Conservation (phyloP, 1,140 invertebrate species). For the Stegodyphus mimosarum region DNA sequence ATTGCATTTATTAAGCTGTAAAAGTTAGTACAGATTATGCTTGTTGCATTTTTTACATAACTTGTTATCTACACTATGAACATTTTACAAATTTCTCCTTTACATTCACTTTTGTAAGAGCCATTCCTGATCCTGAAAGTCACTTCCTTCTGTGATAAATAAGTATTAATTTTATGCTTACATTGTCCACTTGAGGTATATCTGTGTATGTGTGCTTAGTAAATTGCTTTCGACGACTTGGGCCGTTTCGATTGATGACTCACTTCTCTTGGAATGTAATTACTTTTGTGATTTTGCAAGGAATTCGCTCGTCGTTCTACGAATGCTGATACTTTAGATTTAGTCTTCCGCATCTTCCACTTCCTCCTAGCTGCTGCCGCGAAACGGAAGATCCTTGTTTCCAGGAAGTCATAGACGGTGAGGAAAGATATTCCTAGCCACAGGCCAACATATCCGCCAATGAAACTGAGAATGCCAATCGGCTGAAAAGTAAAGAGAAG, state of each 20-base stretch:
- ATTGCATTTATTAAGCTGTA: too few relatives aligned
- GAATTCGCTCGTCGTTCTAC: background rate
- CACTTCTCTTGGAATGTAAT: background rate
- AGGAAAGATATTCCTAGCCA: constrained; percentile 50
- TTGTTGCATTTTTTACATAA: too few relatives aligned
- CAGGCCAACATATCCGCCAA: constrained; percentile 38
- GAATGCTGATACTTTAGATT: background rate
- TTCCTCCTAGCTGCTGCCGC: background rate
- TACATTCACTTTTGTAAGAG: too few relatives aligned
- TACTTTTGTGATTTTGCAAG: background rate
- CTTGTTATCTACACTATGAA: too few relatives aligned
- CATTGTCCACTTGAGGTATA: too few relatives aligned
- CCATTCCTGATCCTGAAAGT: too few relatives aligned
- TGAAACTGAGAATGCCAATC: constrained; percentile 45
- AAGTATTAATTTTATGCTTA: too few relatives aligned
- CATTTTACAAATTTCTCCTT: too few relatives aligned
- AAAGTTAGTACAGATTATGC: too few relatives aligned
- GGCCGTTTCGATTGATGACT: background rate
- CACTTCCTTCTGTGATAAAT: too few relatives aligned
- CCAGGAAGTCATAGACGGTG: constrained; percentile 44
- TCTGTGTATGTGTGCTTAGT: too few relatives aligned
- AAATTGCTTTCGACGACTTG: background rate
- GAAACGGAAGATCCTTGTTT: constrained; percentile 24
- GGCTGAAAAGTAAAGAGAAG: constrained; percentile 9
- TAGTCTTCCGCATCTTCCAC: constrained; percentile 9